Percentiles rank a stretch among this genome's conserved stretches.
Evolutionary conservation across 2,113 vertebrate species (phyloP).

Genomic region (Cynocephalus volans): DNA sequence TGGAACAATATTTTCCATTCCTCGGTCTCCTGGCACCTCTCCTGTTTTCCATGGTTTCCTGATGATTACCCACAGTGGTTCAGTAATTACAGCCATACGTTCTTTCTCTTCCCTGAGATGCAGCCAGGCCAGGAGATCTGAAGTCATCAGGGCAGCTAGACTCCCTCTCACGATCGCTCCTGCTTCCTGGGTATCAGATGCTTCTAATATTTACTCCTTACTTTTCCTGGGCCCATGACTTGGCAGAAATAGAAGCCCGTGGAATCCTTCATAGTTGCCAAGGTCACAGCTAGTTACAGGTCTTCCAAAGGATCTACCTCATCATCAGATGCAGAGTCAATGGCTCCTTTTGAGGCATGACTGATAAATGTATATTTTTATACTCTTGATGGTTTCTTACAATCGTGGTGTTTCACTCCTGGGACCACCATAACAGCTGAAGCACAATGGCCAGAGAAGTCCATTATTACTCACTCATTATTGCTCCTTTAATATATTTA

Average conservation of each 20-base stretch:
- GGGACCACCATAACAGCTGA: neutral
- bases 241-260: neutral
- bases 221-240: neutral
- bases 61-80: constrained; percentile 31
- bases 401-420: neutral
- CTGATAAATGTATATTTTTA: neutral
- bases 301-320: neutral
- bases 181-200: neutral
- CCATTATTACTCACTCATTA: neutral
- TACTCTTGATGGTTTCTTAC: neutral
- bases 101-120: neutral
- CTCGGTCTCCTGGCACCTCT: constrained; percentile 34
- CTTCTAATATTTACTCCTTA: neutral
- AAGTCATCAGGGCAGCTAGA: neutral
- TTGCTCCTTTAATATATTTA: neutral
- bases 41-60: constrained; percentile 71
- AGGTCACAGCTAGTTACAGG: neutral
- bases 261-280: neutral
- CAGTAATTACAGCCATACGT: neutral
- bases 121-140: neutral
- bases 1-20: constrained; percentile 68
- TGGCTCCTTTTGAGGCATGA: neutral
- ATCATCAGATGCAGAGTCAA: neutral
- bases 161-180: neutral
- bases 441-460: neutral